Base-by-base conservation (phyloP, 2,888 invertebrate genomes). In the Dynastes hyllus region DNA sequence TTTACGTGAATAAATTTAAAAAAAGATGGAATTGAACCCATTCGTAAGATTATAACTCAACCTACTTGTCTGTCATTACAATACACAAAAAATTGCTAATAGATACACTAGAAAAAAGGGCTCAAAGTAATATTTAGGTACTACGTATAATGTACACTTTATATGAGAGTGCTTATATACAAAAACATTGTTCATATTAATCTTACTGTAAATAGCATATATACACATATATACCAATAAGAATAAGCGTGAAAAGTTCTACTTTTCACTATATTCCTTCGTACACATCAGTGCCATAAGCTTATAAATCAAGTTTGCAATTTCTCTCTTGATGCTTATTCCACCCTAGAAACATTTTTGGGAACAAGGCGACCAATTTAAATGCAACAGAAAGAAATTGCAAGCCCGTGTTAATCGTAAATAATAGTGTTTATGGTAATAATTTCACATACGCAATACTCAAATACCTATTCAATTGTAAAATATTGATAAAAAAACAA, bases 401-500 rank as follows among this genome's bases (percentile, higher is more conserved):
- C 45, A 45, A 45, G 45, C 45, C 45, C 1, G 45, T 45, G 11
- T 45, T 45, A 45, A 11, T 45, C 45, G 45, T 45, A 45, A 50
- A 51, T 50, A 69, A 69, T 51, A 40, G 61, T 75, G 61, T 75
- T 61, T 40, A 37, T 27, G 40, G 37, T 40, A 40, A 22, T 22
- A 22, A 37, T 37, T 40, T 73, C 73, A 73, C 40, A 5, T 58
- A 73, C 40, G 27, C 11, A 40, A 61, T 55, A 40, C 22, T 58
- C 45, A 45, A 11, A 45, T 45, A 45, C 8, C 11, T 45, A 45
- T 45, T 45, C 45, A 11, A 45, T 67, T 70, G 29, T 71, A 71
- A 32, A 45, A 55, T 75, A 61, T 58, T 58, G 45, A 27, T 16
- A 75, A 37, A 37, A 37, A 45, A 75, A 63, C 9, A 32, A 45